Conservation (phyloP, 2,888 invertebrate species). For the Dicycla oo region DNA sequence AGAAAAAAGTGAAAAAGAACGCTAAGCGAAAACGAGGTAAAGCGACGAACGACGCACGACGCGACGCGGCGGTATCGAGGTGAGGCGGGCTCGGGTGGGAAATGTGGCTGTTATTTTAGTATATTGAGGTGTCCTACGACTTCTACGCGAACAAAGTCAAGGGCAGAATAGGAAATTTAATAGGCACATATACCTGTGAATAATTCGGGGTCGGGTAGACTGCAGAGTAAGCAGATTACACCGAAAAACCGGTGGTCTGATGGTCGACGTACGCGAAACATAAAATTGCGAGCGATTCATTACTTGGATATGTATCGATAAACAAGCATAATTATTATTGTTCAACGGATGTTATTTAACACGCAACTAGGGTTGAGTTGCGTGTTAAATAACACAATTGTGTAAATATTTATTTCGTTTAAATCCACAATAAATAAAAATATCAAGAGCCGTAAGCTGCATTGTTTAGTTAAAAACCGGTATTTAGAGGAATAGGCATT, state of each 20-base stretch:
- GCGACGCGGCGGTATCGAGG: no score
- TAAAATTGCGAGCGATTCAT: not conserved
- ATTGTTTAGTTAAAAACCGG: not conserved
- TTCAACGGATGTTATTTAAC: not conserved
- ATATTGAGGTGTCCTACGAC: no score
- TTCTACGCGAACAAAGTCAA: no score
- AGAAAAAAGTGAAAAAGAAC: no score
- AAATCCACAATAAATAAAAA: not conserved
- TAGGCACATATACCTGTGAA: no score
- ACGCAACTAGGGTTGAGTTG: not conserved
- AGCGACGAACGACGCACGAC: no score
- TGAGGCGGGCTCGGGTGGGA: no score
- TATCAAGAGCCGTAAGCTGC: not conserved
- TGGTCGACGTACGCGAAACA: not conserved
- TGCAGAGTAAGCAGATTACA: not conserved
- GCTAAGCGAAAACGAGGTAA: no score
- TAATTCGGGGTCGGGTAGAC: not conserved
- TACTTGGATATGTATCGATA: not conserved
- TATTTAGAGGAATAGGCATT: no score
- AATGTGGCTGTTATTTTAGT: no score
- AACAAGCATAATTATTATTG: not conserved
- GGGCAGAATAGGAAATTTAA: no score
- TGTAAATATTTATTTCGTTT: conserved; percentile 3
- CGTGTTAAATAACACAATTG: no score
- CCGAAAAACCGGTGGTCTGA: not conserved